Base-by-base conservation (phyloP, 2,113 vertebrate species). In the Nothocercus julius region DNA sequence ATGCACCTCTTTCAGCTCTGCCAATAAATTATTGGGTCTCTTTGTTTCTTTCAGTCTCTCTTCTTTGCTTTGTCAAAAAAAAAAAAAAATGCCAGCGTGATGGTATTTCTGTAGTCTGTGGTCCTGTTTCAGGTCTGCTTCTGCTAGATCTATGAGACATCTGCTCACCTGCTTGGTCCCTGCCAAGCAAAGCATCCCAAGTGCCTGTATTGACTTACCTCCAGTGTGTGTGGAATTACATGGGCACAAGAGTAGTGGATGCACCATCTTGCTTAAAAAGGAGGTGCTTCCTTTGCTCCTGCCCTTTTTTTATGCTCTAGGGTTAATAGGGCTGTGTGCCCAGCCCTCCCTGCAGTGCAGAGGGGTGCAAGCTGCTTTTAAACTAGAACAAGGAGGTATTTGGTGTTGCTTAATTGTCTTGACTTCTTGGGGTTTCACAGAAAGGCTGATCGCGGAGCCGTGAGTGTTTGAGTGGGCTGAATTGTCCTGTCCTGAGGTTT, bases 11-110 rank as follows among this genome's bases (percentile, higher is more conserved):
- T 95, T 90, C 89, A 95, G 97, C 95, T 97, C 96, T 96, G 95
- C 97, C 94, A 95, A 97, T 97, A 97, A 98, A 97, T 97, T 96
- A 97, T 97, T 97, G 83, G 97, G 97, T 97, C 96, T 64, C 96
- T 97, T 95, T 95, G 94, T 97, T 96, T 96, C 91, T 96, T 92
- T 87, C 89, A 49, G 73, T 82, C 61, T 97, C 68, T 85, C 32
- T 38, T 24, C 58, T 32, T 61, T 22, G 0, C 21, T 82, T 20
- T 82, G 3, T 82, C 67, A 92, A 12, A 85, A 92, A 49, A 21
- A 59, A 62, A 21, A 18, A 49, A 21, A 49, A 9, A 9, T 42
- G 42, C 73, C 1, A 2, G 40, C 34, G 67, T 6, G 5, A 10
- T 59, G 68, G 12, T 66, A 7, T 77, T 82, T 85, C 63, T 70